A percentile compares a stretch with the other conserved stretches of the same genome.
These are phyloP conservation scores for Mico argentatus DNA, from an alignment of 2,797 vertebrate species.

Conservation along the genomic window DNA sequence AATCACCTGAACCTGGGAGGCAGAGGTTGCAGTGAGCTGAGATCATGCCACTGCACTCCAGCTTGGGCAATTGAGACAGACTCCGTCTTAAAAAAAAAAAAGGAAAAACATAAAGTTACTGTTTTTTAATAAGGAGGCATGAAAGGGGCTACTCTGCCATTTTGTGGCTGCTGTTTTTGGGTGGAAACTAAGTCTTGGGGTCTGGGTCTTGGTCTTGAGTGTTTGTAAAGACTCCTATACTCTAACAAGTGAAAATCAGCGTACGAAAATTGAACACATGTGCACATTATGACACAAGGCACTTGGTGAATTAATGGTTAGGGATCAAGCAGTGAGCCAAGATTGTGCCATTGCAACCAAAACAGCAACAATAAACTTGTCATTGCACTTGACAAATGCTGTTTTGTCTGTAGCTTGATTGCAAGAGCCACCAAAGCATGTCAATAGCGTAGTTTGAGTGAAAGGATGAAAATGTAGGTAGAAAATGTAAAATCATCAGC, in stretches of 20 bases:
- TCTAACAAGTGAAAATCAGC: neutral
- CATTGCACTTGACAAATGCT: neutral
- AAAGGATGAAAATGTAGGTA: neutral
- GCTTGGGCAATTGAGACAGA: neutral
- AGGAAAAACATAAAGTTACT: neutral
- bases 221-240: neutral
- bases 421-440: neutral
- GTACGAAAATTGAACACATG: neutral
- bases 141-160: neutral
- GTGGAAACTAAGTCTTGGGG: neutral
- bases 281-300: neutral
- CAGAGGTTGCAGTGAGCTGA: neutral
- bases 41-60: neutral
- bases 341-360: no score
- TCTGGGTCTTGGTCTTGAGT: neutral
- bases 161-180: neutral
- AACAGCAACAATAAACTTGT: neutral
- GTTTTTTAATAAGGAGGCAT: neutral
- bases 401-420: neutral
- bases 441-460: neutral
- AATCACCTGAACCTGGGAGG: neutral
- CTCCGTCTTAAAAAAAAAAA: fast-evolving
- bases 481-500: neutral
- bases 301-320: neutral
- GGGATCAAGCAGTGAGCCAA: neutral